Evolutionary conservation across 2,113 vertebrate species (phyloP).

Genomic region (Galbula dea): DNA sequence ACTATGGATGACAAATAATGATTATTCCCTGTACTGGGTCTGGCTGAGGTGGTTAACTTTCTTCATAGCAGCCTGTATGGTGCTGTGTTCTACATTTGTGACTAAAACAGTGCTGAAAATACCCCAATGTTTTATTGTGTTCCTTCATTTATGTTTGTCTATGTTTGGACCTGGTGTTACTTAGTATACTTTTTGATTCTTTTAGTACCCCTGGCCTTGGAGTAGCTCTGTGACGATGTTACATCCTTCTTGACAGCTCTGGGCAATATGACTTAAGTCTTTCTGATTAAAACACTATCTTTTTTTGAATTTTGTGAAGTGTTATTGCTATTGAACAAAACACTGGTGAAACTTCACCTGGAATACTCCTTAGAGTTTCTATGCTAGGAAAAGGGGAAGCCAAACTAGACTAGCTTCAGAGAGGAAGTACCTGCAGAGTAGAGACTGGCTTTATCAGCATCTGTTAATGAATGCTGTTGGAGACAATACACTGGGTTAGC

Average conservation of each 20-base stretch:
- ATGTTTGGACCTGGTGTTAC: not conserved
- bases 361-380: not conserved
- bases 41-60: not conserved
- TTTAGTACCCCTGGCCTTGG: not conserved
- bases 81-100: too few species aligned
- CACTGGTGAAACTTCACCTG: not conserved
- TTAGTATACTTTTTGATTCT: not conserved
- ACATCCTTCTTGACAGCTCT: not conserved
- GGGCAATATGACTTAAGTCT: not conserved
- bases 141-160: not conserved
- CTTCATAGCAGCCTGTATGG: not conserved
- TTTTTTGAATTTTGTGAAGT: not conserved
- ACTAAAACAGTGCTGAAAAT: not conserved
- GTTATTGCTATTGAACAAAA: not conserved
- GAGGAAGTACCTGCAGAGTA: not conserved
- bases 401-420: not conserved
- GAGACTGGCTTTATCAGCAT: not conserved
- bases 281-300: not conserved
- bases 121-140: not conserved
- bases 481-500: not conserved
- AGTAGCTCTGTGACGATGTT: not conserved
- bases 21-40: not conserved
- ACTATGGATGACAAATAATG: fast-evolving
- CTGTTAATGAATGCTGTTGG: not conserved
- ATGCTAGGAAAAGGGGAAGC: not conserved